Percentiles rank a stretch among this genome's conserved stretches.
phyloP scores from a whole-genome alignment of 2,797 vertebrate genomes.

The Liasis olivaceus region DNA sequence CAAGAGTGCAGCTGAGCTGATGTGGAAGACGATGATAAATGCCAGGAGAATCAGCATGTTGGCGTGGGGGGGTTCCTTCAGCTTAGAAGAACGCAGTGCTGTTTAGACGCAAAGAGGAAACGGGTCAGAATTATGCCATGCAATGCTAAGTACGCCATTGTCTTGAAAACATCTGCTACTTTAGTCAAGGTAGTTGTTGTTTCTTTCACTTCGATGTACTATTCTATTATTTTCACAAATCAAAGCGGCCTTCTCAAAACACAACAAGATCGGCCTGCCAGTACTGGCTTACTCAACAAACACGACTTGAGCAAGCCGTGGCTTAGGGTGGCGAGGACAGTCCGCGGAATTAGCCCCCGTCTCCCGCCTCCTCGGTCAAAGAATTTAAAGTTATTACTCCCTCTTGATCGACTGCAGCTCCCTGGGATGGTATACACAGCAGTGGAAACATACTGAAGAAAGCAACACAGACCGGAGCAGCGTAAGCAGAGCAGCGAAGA shows the following conservation, averaged over 20 bases:
- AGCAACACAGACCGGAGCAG: too few species aligned
- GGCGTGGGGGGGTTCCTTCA: not conserved
- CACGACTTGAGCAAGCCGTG: too few species aligned
- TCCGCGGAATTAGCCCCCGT: too few species aligned
- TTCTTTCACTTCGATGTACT: not conserved
- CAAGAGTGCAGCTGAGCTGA: conserved; percentile 84
- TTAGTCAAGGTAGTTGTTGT: not conserved
- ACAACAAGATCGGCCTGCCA: not conserved
- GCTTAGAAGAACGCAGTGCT: conserved; percentile 38
- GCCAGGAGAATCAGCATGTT: conserved; percentile 93
- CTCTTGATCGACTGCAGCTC: too few species aligned
- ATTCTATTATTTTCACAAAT: not conserved
- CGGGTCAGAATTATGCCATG: not conserved
- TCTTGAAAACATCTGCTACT: too few species aligned
- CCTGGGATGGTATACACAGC: too few species aligned
- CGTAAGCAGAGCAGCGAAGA: too few species aligned
- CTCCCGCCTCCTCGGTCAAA: too few species aligned
- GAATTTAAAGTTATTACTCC: too few species aligned
- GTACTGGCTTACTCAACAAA: too few species aligned
- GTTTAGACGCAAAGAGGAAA: conserved; percentile 30
- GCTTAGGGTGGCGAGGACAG: too few species aligned
- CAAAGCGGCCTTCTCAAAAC: not conserved
- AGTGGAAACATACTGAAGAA: too few species aligned
- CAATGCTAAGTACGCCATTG: not conserved
- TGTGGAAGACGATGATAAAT: conserved; percentile 92